Evolutionary conservation across 2,797 vertebrate genomes (phyloP).

Genomic region (Danio tinwini): DNA sequence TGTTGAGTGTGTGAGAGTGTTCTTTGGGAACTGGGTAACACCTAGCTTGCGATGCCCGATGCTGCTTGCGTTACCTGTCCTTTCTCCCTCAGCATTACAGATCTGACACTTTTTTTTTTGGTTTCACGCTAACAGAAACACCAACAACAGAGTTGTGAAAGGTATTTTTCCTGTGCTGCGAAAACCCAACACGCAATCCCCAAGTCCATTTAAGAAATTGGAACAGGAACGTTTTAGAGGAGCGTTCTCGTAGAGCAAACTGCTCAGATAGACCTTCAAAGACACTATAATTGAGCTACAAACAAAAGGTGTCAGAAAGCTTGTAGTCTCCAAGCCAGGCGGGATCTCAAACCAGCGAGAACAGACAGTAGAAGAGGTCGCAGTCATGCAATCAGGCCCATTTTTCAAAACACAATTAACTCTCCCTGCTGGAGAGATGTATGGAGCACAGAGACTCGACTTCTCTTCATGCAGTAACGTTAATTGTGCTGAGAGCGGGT

Average conservation of each 20-base stretch:
- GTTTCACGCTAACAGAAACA: constrained; percentile 53
- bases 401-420: constrained; percentile 60
- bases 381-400: constrained; percentile 44
- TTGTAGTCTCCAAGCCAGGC: constrained; percentile 24
- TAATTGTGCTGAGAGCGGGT: constrained; percentile 55
- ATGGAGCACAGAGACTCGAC: constrained; percentile 34
- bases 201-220: constrained; percentile 32
- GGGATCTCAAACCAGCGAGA: constrained; percentile 24
- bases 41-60: constrained; percentile 31
- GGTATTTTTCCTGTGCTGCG: constrained; percentile 16
- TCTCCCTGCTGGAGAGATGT: constrained; percentile 44
- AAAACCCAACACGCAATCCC: constrained; percentile 15
- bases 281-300: constrained; percentile 47
- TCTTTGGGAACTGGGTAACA: constrained; percentile 46
- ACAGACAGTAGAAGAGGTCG: constrained; percentile 45
- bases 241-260: not conserved
- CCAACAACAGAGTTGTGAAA: constrained; percentile 56
- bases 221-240: constrained; percentile 28
- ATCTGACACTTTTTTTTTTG: constrained; percentile 49
- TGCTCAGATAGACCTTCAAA: constrained; percentile 44
- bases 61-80: constrained; percentile 30
- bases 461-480: constrained; percentile 49
- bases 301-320: constrained; percentile 42
- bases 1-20: constrained; percentile 43
- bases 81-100: constrained; percentile 28